Percentiles rank a stretch among this genome's conserved stretches.
Conservation (phyloP, 2,797 vertebrate species). For the Avahi laniger region DNA sequence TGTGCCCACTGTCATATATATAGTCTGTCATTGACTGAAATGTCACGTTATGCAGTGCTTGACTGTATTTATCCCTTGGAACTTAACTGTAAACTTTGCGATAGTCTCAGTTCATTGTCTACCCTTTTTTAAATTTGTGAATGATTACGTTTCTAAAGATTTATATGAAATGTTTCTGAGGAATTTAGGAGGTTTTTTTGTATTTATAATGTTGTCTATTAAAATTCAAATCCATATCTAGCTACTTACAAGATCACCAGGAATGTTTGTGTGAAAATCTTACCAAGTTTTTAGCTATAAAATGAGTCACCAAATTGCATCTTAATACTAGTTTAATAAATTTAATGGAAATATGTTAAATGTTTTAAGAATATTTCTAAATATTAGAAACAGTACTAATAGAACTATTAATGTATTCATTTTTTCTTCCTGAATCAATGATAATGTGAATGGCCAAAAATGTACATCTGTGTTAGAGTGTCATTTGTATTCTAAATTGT, state of each 20-base stretch:
- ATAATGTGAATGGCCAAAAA: background rate
- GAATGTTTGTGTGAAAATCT: background rate
- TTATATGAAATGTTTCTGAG: background rate
- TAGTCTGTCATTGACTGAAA: background rate
- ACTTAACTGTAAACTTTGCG: background rate
- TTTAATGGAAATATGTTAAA: background rate
- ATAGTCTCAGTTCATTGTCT: background rate
- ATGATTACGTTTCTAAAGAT: background rate
- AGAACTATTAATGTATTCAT: background rate
- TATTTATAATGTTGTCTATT: background rate
- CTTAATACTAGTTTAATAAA: background rate
- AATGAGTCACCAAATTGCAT: background rate
- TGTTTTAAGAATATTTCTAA: background rate
- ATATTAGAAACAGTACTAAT: background rate
- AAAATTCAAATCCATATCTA: background rate
- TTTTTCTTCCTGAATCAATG: background rate
- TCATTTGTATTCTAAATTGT: background rate
- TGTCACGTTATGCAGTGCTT: background rate
- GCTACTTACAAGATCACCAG: background rate
- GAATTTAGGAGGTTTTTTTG: background rate
- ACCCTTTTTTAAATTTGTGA: background rate
- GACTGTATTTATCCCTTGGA: background rate
- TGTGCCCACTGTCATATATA: background rate
- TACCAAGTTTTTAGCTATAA: background rate
- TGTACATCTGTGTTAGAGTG: background rate